Percentiles rank a stretch among this genome's conserved stretches.
These are phyloP conservation scores for Lagorchestes hirsutus DNA, from an alignment of 2,797 vertebrate genomes.

Conservation along the genomic window DNA sequence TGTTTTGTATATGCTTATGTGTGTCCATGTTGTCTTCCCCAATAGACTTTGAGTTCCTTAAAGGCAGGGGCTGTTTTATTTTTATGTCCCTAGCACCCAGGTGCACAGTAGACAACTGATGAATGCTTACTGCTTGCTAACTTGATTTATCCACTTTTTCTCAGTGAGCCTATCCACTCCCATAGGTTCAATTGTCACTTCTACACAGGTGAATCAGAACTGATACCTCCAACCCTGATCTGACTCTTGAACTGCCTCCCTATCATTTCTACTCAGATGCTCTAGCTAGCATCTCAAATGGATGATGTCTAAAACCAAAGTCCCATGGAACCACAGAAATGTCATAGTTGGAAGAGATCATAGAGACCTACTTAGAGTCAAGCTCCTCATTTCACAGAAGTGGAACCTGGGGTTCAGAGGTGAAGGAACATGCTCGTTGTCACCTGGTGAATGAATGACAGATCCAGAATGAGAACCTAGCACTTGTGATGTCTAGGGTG, in stretches of 20 bases:
- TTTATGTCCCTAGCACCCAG: neutral
- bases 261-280: neutral
- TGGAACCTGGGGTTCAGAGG: neutral
- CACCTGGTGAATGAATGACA: neutral
- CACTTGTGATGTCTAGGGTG: neutral
- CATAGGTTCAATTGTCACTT: neutral
- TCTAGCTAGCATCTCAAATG: neutral
- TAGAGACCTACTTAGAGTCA: neutral
- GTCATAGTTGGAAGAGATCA: neutral
- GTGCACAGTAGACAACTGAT: neutral
- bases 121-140: neutral
- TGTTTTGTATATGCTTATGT: neutral
- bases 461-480: neutral
- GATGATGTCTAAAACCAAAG: neutral
- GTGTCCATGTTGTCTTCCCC: neutral
- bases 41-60: neutral
- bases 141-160: neutral
- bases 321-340: neutral
- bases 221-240: neutral
- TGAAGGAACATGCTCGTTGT: neutral
- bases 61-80: neutral
- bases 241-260: neutral
- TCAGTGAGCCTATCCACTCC: neutral
- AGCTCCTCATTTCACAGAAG: neutral
- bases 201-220: neutral